phyloP scores from a whole-genome alignment of 2,888 invertebrate genomes.

The Celastrina argiolus region DNA sequence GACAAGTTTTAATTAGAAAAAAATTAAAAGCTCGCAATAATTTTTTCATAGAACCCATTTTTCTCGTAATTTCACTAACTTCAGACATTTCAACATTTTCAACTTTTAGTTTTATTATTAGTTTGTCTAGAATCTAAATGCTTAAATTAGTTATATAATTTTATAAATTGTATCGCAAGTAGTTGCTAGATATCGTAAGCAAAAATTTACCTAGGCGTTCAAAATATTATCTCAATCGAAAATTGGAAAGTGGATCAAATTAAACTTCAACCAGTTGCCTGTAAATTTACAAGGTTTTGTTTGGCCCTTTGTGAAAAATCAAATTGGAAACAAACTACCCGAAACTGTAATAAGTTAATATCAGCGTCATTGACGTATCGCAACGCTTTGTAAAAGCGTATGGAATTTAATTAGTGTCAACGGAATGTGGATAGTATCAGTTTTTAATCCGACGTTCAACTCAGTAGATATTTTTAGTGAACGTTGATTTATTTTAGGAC shows the following conservation, averaged over 20 bases:
- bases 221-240: too few relatives aligned
- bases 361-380: background rate
- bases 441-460: constrained; percentile 64
- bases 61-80: background rate
- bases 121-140: background rate
- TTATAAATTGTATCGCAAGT: background rate
- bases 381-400: background rate
- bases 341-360: background rate
- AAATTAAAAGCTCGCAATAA: background rate
- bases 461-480: constrained; percentile 67
- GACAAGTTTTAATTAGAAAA: constrained; percentile 8
- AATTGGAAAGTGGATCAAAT: too few relatives aligned
- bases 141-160: background rate
- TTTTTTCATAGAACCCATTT: constrained; percentile 4
- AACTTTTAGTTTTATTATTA: background rate
- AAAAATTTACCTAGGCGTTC: background rate
- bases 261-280: too few relatives aligned
- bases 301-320: too few relatives aligned
- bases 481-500: constrained; percentile 70
- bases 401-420: constrained; percentile 13
- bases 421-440: constrained; percentile 42
- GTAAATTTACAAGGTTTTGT: too few relatives aligned
- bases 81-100: background rate
- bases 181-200: background rate
- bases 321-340: too few relatives aligned